Conservation (phyloP, 1,140 invertebrate species). For the Meloidogyne exigua region DNA sequence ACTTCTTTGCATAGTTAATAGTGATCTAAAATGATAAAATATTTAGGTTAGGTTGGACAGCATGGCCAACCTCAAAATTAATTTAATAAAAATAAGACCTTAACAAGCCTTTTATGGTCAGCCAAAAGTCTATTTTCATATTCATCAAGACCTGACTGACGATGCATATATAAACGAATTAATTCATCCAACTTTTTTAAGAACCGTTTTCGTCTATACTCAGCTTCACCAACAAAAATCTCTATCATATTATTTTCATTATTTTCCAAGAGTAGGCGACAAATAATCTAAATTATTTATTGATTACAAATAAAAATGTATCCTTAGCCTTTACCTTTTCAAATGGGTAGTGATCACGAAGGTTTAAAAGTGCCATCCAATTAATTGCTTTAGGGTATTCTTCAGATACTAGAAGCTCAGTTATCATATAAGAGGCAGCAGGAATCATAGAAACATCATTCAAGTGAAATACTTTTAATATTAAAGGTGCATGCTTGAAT, state of each 20-base stretch:
- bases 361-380: slow-evolving; percentile 27
- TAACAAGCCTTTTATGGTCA: slow-evolving; percentile 25
- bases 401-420: not conserved
- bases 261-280: slow-evolving; percentile 23
- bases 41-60: too few relatives aligned
- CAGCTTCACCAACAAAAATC: slow-evolving; percentile 23
- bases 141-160: not conserved
- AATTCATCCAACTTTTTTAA: slow-evolving; percentile 30
- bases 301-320: too few relatives aligned
- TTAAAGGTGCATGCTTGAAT: slow-evolving; percentile 9
- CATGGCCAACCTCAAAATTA: too few relatives aligned
- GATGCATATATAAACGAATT: slow-evolving; percentile 5
- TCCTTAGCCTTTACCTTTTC: slow-evolving; percentile 20
- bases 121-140: slow-evolving; percentile 13
- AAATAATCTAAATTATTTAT: slow-evolving; percentile 26
- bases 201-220: slow-evolving; percentile 17
- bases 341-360: slow-evolving; percentile 32
- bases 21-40: not conserved
- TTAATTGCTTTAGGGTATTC: slow-evolving; percentile 26
- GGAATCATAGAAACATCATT: not conserved
- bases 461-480: slow-evolving; percentile 9
- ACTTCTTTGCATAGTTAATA: slow-evolving; percentile 23
- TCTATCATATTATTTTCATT: slow-evolving; percentile 3
- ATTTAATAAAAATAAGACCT: not conserved
- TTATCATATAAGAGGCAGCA: not conserved